A percentile compares a stretch with the other conserved stretches of the same genome.
Conservation (phyloP, 2,113 vertebrate species). For the cattle (Bos taurus) region ARS-UCD2.0 NC_037338.1:54269001-54269500, state of each 20-base stretch:
- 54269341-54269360: not conserved
- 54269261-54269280: not conserved
- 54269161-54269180: not conserved
- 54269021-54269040: not conserved
- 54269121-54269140: not conserved
- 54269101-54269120: not conserved
- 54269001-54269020: not conserved
- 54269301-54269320: not conserved
- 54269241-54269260: not conserved
- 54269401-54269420: not conserved
- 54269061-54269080: not conserved
- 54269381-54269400: not conserved
- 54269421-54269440: not conserved
- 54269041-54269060: not conserved
- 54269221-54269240: not conserved
- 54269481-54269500: fast-evolving
- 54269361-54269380: not conserved
- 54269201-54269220: not conserved
- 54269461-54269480: no score
- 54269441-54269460: not conserved
- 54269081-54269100: not conserved
- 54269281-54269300: not conserved
- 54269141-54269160: not conserved
- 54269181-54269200: not conserved
- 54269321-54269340: not conserved